phyloP scores from a whole-genome alignment of 2,113 vertebrate genomes.

The Ceyx margarethae region DNA sequence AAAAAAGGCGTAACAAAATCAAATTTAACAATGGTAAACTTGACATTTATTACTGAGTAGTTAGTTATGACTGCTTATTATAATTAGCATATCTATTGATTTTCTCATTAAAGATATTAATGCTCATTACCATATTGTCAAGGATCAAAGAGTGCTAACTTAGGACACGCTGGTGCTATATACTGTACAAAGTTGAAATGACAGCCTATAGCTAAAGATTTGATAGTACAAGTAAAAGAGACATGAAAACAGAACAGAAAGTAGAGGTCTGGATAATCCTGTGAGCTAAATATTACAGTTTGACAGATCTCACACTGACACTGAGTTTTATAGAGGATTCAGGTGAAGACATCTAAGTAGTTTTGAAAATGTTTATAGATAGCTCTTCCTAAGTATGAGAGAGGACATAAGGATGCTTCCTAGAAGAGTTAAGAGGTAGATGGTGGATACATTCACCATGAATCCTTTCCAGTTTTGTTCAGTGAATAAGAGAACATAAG shows the following conservation, averaged over 20 bases:
- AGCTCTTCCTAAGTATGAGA: background rate
- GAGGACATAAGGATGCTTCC: background rate
- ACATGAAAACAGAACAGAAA: background rate
- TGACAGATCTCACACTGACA: background rate
- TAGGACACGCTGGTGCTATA: background rate
- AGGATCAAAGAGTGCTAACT: background rate
- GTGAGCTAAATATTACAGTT: background rate
- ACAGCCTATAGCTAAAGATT: background rate
- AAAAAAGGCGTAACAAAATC: background rate
- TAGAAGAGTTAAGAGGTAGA: background rate
- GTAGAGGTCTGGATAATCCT: background rate
- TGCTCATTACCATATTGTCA: background rate
- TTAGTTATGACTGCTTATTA: background rate
- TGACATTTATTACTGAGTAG: background rate
- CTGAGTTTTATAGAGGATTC: background rate
- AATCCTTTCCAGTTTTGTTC: background rate
- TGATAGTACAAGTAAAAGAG: background rate
- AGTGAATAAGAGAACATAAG: background rate
- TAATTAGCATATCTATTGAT: background rate
- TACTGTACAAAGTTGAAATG: background rate
- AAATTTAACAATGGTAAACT: constrained; percentile 15
- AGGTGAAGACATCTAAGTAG: background rate
- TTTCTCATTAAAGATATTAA: background rate
- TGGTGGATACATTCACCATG: background rate
- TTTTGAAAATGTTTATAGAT: background rate